Base-by-base conservation (phyloP, 2,888 invertebrate species). In the Hyposoter didymator region DNA sequence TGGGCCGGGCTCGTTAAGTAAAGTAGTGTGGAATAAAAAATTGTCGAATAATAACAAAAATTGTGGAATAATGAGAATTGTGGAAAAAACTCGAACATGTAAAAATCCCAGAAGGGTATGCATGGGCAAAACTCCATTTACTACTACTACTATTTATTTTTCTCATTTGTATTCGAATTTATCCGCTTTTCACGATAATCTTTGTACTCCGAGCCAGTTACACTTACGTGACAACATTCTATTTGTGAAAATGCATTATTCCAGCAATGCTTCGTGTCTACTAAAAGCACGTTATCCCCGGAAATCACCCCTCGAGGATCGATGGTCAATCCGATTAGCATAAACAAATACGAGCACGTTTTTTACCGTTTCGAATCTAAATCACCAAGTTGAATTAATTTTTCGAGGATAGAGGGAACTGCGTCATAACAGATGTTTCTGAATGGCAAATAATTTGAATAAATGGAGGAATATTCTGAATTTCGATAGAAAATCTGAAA, bases 301-400 rank as follows among this genome's bases (percentile, higher is more conserved):
- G 87, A 84, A 87, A 85, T 87, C 78, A 82, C 81, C 73, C 47
- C 67, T 76, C 69, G 47, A 69, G 70, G 76, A 79, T 69, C 76
- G 78, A 76, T 69, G 78, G 85, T 32, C 78, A 73, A 74, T 35
- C 17, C n/a, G 10, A 84, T 86, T 84, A 86, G 32, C 84, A 84
- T 86, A 70, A 70, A 67, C 64, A 66, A 39, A 67, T 64, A 67
- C 47, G 49, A 12, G 14, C 19, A 17, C 45, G 28, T 67, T 52
- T 35, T 66, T 45, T 59, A 22, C 0, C 32, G 10, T 17, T 70
- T 52, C 43, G 19, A 64, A 14, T 10, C 59, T 55, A 47, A 49
- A 7, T 55, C 43, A 55, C 52, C 19, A 43, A 17, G 62, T 32
- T 14, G 39, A 59, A 32, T 47, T 17, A 49, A 66, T 39, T 62